Evolutionary conservation across 2,113 vertebrate genomes (phyloP).

Genomic region (Elephantulus edwardii): DNA sequence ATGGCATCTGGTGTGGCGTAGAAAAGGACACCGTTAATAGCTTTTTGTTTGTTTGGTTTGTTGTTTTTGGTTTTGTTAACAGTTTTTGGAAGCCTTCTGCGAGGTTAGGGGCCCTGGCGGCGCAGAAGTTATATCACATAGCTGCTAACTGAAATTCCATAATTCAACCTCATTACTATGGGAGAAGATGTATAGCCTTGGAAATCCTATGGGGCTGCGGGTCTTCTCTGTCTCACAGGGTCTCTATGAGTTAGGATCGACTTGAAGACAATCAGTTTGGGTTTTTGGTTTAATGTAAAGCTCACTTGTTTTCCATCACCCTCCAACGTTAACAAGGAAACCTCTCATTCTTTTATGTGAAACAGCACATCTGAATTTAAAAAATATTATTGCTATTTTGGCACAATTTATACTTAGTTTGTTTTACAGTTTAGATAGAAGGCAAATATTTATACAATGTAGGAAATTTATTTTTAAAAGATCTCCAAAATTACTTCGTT

Average conservation of each 20-base stretch:
- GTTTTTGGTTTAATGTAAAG: slow-evolving; percentile 52
- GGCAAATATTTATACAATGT: slow-evolving; percentile 65
- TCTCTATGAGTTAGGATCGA: too few relatives aligned
- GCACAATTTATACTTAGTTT: slow-evolving; percentile 47
- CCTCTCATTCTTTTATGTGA: slow-evolving; percentile 35
- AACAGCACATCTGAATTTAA: slow-evolving; percentile 42
- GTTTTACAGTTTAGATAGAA: slow-evolving; percentile 25
- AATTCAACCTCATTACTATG: too few relatives aligned
- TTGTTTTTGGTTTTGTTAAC: too few relatives aligned
- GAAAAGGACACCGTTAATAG: background rate
- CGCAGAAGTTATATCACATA: too few relatives aligned
- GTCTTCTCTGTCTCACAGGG: too few relatives aligned
- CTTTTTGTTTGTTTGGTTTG: too few relatives aligned
- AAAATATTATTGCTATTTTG: slow-evolving; percentile 60
- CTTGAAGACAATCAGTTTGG: too few relatives aligned
- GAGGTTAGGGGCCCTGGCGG: too few relatives aligned
- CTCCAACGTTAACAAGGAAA: slow-evolving; percentile 56
- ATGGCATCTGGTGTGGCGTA: background rate
- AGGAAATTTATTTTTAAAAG: slow-evolving; percentile 38
- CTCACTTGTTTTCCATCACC: slow-evolving; percentile 38
- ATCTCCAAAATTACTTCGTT: slow-evolving; percentile 26
- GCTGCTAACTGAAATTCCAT: too few relatives aligned
- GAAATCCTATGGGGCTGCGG: too few relatives aligned
- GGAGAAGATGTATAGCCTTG: too few relatives aligned
- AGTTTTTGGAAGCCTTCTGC: slow-evolving; percentile 7